Evolutionary conservation across 2,797 vertebrate species (phyloP).

Genomic region (Gephyroberyx darwinii): DNA sequence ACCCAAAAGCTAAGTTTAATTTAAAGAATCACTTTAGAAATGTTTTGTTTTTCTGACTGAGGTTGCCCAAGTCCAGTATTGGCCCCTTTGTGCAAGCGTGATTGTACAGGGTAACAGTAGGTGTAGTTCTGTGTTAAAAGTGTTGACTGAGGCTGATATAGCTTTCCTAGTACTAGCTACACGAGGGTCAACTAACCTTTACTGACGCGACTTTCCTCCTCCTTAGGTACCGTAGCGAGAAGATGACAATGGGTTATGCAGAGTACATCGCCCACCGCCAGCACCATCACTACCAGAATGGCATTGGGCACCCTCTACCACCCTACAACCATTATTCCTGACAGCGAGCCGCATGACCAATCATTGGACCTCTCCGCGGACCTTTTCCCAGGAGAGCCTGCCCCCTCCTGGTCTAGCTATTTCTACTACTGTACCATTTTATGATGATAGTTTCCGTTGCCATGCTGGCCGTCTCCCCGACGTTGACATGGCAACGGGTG

Average conservation of each 20-base stretch:
- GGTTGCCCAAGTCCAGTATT: not conserved
- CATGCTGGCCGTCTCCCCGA: conserved; percentile 83
- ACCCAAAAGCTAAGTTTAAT: too few relatives aligned
- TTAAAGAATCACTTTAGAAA: not conserved
- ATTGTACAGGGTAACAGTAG: not conserved
- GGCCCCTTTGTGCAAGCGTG: not conserved
- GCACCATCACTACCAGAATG: conserved; percentile 99
- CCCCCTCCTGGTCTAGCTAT: conserved; percentile 99
- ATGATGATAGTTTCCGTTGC: conserved; percentile 99
- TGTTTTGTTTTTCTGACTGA: not conserved
- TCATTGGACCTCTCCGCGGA: conserved; percentile 99
- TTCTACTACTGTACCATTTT: conserved; percentile 99
- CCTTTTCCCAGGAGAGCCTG: conserved; percentile 98
- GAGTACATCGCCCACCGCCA: conserved; percentile 99
- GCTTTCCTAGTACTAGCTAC: not conserved
- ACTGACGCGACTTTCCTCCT: conserved; percentile 13
- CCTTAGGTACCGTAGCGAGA: conserved; percentile 98
- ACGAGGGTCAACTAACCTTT: not conserved
- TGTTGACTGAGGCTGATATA: not conserved
- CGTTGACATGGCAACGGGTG: conserved; percentile 95
- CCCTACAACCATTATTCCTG: conserved; percentile 99
- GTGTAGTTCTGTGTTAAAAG: not conserved
- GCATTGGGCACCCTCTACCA: conserved; percentile 98
- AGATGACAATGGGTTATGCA: conserved; percentile 99
- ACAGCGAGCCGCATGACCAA: conserved; percentile 99